Conservation (phyloP, 2,888 invertebrate species). For the Cephalotes varians region DNA sequence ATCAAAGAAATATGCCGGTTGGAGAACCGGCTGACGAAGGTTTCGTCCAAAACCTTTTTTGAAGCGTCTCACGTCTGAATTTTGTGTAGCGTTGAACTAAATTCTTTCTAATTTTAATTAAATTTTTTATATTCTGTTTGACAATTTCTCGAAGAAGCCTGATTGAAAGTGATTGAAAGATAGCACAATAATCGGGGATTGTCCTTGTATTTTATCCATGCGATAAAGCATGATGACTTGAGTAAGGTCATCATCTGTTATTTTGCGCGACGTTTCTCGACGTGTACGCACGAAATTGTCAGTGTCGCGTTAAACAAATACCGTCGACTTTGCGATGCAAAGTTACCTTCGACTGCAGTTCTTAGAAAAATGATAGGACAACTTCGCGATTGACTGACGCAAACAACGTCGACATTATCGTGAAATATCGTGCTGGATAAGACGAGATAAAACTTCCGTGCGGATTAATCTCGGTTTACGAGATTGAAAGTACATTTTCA, state of each 20-base stretch:
- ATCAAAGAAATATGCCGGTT: neutral
- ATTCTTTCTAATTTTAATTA: neutral
- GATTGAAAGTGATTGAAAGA: neutral
- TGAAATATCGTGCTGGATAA: neutral
- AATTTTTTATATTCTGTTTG: neutral
- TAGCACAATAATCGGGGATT: neutral
- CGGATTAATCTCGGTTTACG: constrained; percentile 1
- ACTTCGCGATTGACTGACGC: constrained; percentile 42
- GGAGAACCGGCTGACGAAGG: neutral
- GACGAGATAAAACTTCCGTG: constrained; percentile 5
- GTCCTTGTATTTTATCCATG: neutral
- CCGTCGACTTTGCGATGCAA: constrained; percentile 34
- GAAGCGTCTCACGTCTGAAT: neutral
- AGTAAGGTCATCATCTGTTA: neutral
- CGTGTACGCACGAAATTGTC: constrained; percentile 26
- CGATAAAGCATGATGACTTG: neutral
- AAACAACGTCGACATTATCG: constrained; percentile 39
- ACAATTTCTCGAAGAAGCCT: neutral
- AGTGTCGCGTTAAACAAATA: constrained; percentile 18
- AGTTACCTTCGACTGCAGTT: constrained; percentile 30
- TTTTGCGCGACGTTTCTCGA: neutral
- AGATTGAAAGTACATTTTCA: neutral
- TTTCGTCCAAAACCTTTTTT: neutral
- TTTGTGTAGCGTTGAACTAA: neutral
- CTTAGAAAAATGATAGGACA: constrained; percentile 46